phyloP scores from a whole-genome alignment of 1,140 invertebrate genomes.

The Achatina immaculata region DNA sequence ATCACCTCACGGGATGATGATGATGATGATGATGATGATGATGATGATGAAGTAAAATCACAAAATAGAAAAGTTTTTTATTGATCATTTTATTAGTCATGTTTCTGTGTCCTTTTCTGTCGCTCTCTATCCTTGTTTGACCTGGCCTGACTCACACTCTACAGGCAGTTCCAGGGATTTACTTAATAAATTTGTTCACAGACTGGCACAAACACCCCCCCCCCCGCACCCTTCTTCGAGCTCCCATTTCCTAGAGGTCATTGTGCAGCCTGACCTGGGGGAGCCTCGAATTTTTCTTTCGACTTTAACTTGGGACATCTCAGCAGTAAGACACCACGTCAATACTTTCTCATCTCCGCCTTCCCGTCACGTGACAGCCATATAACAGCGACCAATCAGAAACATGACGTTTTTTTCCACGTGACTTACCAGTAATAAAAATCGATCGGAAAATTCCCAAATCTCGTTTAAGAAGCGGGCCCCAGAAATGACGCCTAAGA shows the following conservation, averaged over 20 bases:
- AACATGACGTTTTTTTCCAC: slow-evolving; percentile 8
- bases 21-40: no score
- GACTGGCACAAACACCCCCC: not conserved
- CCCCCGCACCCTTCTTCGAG: not conserved
- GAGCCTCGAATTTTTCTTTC: not conserved
- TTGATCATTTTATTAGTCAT: no score
- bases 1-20: no score
- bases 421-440: slow-evolving; percentile 7
- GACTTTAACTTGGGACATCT: not conserved
- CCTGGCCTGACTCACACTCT: not conserved
- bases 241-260: no score
- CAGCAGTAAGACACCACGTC: not conserved
- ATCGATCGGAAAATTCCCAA: slow-evolving; percentile 11
- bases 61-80: no score
- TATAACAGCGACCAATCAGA: not conserved
- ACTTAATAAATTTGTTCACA: slow-evolving; percentile 15
- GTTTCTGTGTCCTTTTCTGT: no score
- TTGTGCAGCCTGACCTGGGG: not conserved
- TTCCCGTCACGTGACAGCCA: slow-evolving; percentile 4
- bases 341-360: slow-evolving; percentile 11
- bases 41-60: no score
- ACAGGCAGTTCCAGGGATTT: not conserved
- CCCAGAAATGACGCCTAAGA: not conserved
- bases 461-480: not conserved
- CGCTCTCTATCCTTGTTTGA: not conserved